Percentiles rank a stretch among this genome's conserved stretches.
Conservation (phyloP, 2,113 vertebrate species). For the Abramis brama region DNA sequence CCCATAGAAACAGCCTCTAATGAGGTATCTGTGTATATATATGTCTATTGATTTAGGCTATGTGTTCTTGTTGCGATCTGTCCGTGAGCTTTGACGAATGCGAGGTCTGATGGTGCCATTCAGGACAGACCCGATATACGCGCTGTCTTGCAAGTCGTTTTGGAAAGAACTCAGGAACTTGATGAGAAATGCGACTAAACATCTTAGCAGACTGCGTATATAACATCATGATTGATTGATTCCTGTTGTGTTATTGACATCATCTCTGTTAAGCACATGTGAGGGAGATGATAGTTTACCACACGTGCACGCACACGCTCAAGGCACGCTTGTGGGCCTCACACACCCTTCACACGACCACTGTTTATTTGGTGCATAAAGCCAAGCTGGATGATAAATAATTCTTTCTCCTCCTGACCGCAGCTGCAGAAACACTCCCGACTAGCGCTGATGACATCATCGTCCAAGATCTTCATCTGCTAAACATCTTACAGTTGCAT, state of each 20-base stretch:
- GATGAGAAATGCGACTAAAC: background rate
- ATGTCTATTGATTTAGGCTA: no score
- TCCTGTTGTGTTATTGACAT: background rate
- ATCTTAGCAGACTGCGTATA: background rate
- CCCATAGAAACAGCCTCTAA: no score
- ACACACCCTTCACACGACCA: slow-evolving; percentile 50
- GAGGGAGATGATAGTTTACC: background rate
- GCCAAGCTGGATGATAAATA: slow-evolving; percentile 17
- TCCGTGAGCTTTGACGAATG: background rate
- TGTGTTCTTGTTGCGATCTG: background rate
- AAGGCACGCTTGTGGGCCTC: background rate
- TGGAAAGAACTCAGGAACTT: background rate
- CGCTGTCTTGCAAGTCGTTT: background rate
- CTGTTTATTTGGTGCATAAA: slow-evolving; percentile 61
- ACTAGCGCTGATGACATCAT: slow-evolving; percentile 57
- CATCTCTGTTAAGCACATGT: background rate
- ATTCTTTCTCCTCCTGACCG: slow-evolving; percentile 10
- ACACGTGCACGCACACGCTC: background rate
- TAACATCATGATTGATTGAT: background rate
- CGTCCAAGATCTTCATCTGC: slow-evolving; percentile 41
- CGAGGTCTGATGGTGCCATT: background rate
- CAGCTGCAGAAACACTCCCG: slow-evolving; percentile 36
- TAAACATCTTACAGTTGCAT: slow-evolving; percentile 34
- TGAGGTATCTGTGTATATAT: no score
- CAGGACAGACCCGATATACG: background rate